Percentiles rank a stretch among this genome's conserved stretches.
These are phyloP conservation scores for Hymenochirus boettgeri DNA, from an alignment of 2,113 vertebrate genomes.

Conservation along the genomic window DNA sequence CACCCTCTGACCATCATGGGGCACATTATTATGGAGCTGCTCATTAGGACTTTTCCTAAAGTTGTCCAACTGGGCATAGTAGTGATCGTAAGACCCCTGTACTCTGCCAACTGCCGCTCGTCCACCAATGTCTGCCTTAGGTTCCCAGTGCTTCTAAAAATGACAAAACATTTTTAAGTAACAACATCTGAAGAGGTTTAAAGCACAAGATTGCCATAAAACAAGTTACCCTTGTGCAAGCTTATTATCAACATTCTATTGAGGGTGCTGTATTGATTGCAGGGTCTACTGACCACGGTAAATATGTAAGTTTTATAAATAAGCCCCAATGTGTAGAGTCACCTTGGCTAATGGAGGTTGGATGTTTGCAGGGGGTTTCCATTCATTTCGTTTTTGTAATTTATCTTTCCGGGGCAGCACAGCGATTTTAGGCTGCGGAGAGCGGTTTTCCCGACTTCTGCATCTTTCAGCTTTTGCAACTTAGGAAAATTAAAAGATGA, in stretches of 20 bases:
- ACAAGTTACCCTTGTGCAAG: too few species aligned
- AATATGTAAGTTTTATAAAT: too few species aligned
- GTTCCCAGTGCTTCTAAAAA: slow-evolving; percentile 24
- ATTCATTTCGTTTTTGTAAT: slow-evolving; percentile 45
- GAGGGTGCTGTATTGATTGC: too few species aligned
- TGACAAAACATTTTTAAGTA: too few species aligned
- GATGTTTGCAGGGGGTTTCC: slow-evolving; percentile 53
- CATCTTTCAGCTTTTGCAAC: slow-evolving; percentile 44
- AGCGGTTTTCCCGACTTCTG: slow-evolving; percentile 44
- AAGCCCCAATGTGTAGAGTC: too few species aligned
- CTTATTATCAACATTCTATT: too few species aligned
- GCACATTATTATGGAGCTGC: slow-evolving; percentile 31
- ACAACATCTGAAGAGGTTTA: too few species aligned
- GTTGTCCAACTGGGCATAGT: slow-evolving; percentile 64
- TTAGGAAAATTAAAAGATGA: slow-evolving; percentile 45
- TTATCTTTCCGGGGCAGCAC: slow-evolving; percentile 46
- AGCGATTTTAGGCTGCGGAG: slow-evolving; percentile 46
- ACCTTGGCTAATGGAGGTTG: slow-evolving; percentile 47
- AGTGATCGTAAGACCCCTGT: slow-evolving; percentile 58
- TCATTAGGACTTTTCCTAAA: slow-evolving; percentile 53
- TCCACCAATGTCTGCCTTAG: slow-evolving; percentile 49
- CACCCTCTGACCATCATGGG: slow-evolving; percentile 41
- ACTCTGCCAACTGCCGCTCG: slow-evolving; percentile 43
- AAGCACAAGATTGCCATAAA: too few species aligned
- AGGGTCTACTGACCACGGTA: too few species aligned